These are phyloP conservation scores for Melieria crassipennis DNA, from an alignment of 2,888 invertebrate species.

Conservation along the genomic window DNA sequence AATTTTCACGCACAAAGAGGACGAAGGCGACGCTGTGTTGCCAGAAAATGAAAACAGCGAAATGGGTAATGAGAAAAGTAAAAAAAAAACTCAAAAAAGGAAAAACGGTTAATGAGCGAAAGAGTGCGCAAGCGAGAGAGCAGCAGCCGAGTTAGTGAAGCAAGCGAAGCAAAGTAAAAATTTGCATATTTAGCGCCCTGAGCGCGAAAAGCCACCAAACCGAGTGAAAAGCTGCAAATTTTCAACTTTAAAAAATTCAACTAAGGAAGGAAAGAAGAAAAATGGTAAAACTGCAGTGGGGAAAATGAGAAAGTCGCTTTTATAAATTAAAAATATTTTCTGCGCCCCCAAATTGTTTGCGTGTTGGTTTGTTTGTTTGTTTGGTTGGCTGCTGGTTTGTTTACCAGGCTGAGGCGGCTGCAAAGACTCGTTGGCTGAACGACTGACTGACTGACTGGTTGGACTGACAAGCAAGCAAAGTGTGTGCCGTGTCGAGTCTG, in stretches of 20 bases:
- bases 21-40: neutral
- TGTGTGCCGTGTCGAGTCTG: neutral
- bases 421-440: neutral
- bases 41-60: neutral
- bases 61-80: neutral
- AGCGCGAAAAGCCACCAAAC: neutral
- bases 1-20: neutral
- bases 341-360: too few relatives aligned
- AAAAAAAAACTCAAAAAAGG: neutral
- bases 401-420: slow-evolving; percentile 1
- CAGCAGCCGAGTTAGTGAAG: neutral
- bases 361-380: neutral
- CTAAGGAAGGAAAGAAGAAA: neutral
- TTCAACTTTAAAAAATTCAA: slow-evolving; percentile 2
- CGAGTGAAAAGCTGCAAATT: neutral
- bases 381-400: slow-evolving; percentile 4
- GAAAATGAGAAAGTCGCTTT: neutral
- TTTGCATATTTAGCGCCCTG: slow-evolving; percentile 23
- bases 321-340: slow-evolving; percentile 11
- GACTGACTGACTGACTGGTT: neutral
- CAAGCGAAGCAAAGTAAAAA: neutral
- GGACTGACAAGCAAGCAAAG: neutral
- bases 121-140: neutral
- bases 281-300: neutral
- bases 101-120: neutral